Evolutionary conservation across 2,888 invertebrate species (phyloP).

Genomic region (Microdon myrmicae): DNA sequence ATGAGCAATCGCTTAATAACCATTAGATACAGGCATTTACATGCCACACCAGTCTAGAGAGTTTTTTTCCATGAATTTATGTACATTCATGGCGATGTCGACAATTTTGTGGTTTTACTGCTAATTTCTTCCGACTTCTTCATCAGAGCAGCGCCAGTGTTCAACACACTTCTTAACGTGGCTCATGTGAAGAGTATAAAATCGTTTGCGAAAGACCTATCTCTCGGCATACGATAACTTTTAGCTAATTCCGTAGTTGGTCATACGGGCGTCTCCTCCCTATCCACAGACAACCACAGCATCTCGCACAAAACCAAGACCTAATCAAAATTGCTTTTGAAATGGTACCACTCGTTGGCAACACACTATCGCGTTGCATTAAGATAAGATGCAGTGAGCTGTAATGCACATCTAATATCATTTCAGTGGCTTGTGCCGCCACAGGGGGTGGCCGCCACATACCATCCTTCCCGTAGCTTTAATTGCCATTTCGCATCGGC

Average conservation of each 20-base stretch:
- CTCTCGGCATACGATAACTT: not conserved
- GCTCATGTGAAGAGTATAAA: slow-evolving; percentile 6
- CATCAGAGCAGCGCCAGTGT: slow-evolving; percentile 1
- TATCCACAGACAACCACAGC: no score
- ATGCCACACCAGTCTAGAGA: no score
- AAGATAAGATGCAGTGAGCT: slow-evolving; percentile 13
- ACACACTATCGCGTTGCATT: slow-evolving; percentile 5
- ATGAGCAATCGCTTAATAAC: no score
- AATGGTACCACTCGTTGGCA: slow-evolving; percentile 16
- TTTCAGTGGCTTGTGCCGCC: slow-evolving; percentile 10
- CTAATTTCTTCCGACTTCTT: slow-evolving; percentile 11
- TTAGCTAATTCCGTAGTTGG: no score
- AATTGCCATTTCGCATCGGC: slow-evolving; percentile 1
- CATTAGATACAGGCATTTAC: no score
- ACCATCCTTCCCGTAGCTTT: slow-evolving; percentile 4
- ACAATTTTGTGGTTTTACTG: not conserved
- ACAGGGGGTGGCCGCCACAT: slow-evolving; percentile 21
- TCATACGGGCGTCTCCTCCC: not conserved
- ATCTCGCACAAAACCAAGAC: slow-evolving; percentile 8
- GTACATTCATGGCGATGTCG: not conserved
- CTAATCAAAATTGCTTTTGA: slow-evolving; percentile 23
- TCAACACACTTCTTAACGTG: no score
- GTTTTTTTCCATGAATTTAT: no score
- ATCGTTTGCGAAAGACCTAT: slow-evolving; percentile 6
- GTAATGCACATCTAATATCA: slow-evolving; percentile 11